Percentiles rank a stretch among this genome's conserved stretches.
Conservation (phyloP, 2,888 invertebrate genomes). For the Mycalesis mineus region DNA sequence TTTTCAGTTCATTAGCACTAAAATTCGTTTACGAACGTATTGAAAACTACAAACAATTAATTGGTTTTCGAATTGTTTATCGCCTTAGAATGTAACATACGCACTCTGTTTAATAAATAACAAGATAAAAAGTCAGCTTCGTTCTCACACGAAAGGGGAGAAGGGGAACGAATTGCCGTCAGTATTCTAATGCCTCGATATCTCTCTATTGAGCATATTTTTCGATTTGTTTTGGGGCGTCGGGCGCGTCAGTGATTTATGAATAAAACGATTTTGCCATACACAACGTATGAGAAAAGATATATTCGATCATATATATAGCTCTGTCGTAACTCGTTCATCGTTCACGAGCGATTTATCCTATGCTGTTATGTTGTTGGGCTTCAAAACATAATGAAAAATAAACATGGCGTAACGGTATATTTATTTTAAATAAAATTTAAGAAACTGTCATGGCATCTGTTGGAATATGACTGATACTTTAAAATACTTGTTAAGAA, state of each 20-base stretch:
- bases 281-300: slow-evolving; percentile 19
- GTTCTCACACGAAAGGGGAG: slow-evolving; percentile 23
- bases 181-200: slow-evolving; percentile 41
- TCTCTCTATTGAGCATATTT: slow-evolving; percentile 52
- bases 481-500: too few relatives aligned
- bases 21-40: too few relatives aligned
- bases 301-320: slow-evolving; percentile 20
- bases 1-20: too few relatives aligned
- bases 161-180: slow-evolving; percentile 22
- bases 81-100: background rate
- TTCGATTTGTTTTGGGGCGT: slow-evolving; percentile 49
- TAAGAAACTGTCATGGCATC: too few relatives aligned
- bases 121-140: slow-evolving; percentile 19
- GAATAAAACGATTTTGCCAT: slow-evolving; percentile 36
- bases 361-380: slow-evolving; percentile 43
- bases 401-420: too few relatives aligned
- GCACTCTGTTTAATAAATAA: background rate
- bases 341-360: slow-evolving; percentile 43
- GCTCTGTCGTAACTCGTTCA: slow-evolving; percentile 17
- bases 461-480: too few relatives aligned
- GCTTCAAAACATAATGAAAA: too few relatives aligned
- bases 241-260: slow-evolving; percentile 50
- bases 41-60: too few relatives aligned
- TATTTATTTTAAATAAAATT: too few relatives aligned
- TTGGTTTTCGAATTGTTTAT: too few relatives aligned